A percentile compares a stretch with the other conserved stretches of the same genome.
These are phyloP conservation scores for Labroides dimidiatus DNA, from an alignment of 2,797 vertebrate genomes.

Conservation along the genomic window DNA sequence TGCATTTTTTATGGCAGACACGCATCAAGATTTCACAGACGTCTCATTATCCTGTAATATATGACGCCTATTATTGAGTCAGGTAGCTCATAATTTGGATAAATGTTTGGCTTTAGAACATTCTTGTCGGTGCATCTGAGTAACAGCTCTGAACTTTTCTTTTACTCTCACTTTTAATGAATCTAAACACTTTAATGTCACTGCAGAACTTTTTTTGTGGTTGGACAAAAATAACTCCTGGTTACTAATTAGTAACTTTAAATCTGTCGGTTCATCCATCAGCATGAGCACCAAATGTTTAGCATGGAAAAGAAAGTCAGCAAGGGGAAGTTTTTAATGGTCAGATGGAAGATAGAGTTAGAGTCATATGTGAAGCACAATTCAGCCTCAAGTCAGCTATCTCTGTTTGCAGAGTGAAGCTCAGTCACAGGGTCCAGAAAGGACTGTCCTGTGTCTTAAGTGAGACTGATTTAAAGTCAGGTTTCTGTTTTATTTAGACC, in stretches of 20 bases:
- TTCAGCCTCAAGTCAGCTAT: not conserved
- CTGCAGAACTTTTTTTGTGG: not conserved
- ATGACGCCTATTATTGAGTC: constrained; percentile 20
- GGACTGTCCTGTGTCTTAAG: not conserved
- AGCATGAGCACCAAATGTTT: too few relatives aligned
- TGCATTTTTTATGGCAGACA: constrained; percentile 54
- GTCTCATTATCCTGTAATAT: constrained; percentile 22
- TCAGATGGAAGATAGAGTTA: not conserved
- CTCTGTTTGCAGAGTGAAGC: not conserved
- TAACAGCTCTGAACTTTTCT: not conserved
- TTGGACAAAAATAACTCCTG: not conserved
- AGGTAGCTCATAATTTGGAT: not conserved
- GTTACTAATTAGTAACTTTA: not conserved
- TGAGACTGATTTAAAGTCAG: not conserved
- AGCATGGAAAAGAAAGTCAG: not conserved
- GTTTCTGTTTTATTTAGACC: constrained; percentile 10
- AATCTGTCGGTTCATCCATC: too few relatives aligned
- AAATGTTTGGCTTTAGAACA: not conserved
- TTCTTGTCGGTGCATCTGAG: not conserved
- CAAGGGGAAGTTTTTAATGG: not conserved
- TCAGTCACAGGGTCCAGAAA: not conserved
- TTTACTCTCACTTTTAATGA: not conserved
- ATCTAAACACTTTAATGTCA: not conserved
- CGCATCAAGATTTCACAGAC: constrained; percentile 31
- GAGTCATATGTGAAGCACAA: not conserved